Evolutionary conservation across 1,140 invertebrate species (phyloP).

Genomic region (Venturia canescens): DNA sequence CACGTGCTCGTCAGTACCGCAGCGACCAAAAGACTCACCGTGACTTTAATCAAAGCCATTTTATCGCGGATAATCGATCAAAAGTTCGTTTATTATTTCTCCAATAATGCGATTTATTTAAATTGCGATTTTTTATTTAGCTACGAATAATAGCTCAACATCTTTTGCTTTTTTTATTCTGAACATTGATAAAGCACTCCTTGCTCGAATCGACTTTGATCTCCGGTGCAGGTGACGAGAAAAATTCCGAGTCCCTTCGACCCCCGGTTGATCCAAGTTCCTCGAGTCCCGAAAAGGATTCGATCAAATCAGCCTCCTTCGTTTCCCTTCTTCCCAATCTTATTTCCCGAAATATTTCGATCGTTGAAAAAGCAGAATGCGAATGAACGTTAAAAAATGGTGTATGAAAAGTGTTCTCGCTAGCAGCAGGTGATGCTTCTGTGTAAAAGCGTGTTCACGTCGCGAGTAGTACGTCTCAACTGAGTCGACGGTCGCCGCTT

Average conservation of each 20-base stretch:
- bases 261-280: background rate
- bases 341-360: background rate
- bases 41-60: slow-evolving; percentile 30
- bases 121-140: background rate
- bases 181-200: background rate
- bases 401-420: slow-evolving; percentile 8
- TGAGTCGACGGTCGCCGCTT: slow-evolving; percentile 70
- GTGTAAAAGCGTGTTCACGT: slow-evolving; percentile 69
- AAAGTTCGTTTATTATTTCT: slow-evolving; percentile 2
- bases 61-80: background rate
- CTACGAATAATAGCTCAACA: background rate
- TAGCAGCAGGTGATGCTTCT: slow-evolving; percentile 5
- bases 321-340: too few relatives aligned
- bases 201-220: background rate
- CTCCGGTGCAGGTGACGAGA: background rate
- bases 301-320: too few relatives aligned
- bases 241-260: background rate
- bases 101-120: background rate
- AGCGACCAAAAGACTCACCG: slow-evolving; percentile 35
- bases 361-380: background rate
- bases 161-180: background rate
- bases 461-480: slow-evolving; percentile 75
- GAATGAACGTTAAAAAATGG: background rate
- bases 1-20: slow-evolving; percentile 33
- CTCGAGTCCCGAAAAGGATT: too few relatives aligned